A percentile compares a stretch with the other conserved stretches of the same genome.
phyloP scores from a whole-genome alignment of 2,113 vertebrate species.

The Tetrao urogallus region DNA sequence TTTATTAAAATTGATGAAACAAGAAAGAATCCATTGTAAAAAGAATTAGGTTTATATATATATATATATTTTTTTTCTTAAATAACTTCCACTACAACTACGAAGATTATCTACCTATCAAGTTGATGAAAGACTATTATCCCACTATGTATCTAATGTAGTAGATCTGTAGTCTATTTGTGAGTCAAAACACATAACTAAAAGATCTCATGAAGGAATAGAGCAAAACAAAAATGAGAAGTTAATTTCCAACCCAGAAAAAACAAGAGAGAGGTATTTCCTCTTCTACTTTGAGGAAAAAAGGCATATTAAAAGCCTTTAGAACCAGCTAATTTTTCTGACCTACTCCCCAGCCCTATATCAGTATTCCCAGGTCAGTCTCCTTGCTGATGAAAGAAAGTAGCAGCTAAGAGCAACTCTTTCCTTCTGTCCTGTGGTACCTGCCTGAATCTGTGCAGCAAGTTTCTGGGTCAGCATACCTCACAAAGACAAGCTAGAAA shows the following conservation, averaged over 20 bases:
- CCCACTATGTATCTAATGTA: not conserved
- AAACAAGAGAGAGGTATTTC: not conserved
- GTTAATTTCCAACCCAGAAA: not conserved
- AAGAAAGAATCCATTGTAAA: not conserved
- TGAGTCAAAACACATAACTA: not conserved
- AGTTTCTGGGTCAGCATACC: not conserved
- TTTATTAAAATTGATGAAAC: not conserved
- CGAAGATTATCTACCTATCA: not conserved
- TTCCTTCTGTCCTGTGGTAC: accelerated
- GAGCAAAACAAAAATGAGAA: not conserved
- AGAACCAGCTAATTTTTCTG: not conserved
- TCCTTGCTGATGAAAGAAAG: not conserved
- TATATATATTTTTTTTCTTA: not conserved
- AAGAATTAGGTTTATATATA: not conserved
- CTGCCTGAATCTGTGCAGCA: not conserved
- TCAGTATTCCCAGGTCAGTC: not conserved
- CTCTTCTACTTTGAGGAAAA: not conserved
- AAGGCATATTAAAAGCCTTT: not conserved
- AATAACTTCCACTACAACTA: not conserved
- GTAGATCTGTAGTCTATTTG: not conserved
- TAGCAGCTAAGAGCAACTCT: not conserved
- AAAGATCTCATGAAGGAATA: not conserved
- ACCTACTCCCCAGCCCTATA: not conserved
- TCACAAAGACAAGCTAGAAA: not conserved
- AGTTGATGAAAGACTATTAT: not conserved